Evolutionary conservation across 2,888 invertebrate genomes (phyloP).

Genomic region (Apotomis turbidana): DNA sequence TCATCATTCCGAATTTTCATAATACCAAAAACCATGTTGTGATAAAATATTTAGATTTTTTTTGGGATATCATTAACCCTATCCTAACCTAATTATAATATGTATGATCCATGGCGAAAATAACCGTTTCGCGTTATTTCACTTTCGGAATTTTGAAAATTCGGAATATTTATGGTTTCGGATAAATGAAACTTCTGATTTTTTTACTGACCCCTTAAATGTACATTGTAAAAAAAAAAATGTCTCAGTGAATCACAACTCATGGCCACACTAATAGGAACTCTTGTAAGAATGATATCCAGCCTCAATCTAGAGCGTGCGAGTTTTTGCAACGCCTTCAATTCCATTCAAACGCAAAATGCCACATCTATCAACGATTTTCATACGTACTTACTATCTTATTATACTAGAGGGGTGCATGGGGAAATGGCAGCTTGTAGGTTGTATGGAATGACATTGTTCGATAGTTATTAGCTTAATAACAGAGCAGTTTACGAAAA

Average conservation of each 20-base stretch:
- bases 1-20: no score
- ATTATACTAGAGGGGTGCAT: not conserved
- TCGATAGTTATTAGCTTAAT: constrained; percentile 18
- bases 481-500: constrained; percentile 7
- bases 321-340: constrained; percentile 29
- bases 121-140: no score
- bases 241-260: not conserved
- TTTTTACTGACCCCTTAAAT: no score
- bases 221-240: no score
- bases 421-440: constrained; percentile 10
- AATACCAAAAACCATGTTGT: no score
- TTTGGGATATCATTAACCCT: no score
- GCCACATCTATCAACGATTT: not conserved
- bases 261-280: constrained; percentile 23
- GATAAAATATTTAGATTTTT: no score
- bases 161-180: no score
- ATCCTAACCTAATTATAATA: no score
- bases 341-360: not conserved
- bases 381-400: not conserved
- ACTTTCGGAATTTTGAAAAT: no score
- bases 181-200: no score
- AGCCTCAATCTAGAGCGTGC: constrained; percentile 33
- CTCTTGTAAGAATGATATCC: constrained; percentile 29
- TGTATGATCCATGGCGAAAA: no score
- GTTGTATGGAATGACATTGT: constrained; percentile 20